Evolutionary conservation across 2,113 vertebrate species (phyloP), one percentile per base, ranked within the genome.

Genomic region (Arenaria interpres): DNA sequence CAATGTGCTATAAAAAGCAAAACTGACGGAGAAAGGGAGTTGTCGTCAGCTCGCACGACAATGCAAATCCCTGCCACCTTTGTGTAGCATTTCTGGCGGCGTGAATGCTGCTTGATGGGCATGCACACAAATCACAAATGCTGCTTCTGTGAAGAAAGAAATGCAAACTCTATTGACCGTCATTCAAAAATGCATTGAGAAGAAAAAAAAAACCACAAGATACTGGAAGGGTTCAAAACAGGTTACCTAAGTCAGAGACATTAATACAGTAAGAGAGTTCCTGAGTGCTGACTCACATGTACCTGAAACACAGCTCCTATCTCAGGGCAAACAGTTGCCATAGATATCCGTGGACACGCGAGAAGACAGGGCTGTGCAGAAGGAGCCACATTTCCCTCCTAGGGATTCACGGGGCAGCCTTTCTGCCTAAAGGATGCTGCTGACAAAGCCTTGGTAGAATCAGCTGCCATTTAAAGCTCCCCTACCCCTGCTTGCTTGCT

Each of bases 381-480:
- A 85, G 35, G 62, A 68, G 5, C 16, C 53, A 51, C 3, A 0
- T 74, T 67, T 82, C 73, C 6, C 1, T 85, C 25, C 50, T 21
- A 22, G 10, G 32, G 11, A 24, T 64, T 85, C 4, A 1, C 0
- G 0, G n/a, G n/a, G 39, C 45, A 80, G 20, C 14, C 41, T n/a
- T 50, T 50, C 73, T 51, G 21, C 60, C 33, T 35, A 7, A 68
- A 48, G n/a, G 56, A 39, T 37, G 15, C 63, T 86, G 28, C 54
- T 39, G 33, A 43, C 2, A 4, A 79, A 71, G 27, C 51, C 39
- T 10, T 68, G 35, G 45, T 33, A 66, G 57, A 37, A 37, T 18
- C 11, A 62, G 68, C 30, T 37, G 14, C 32, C 12, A 2, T 51
- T 60, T 60, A 60, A 90, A 86, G 10, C 68, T 46, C 25, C 16